Conservation (phyloP, 2,797 vertebrate genomes). For the Helicolenus hilgendorfi region DNA sequence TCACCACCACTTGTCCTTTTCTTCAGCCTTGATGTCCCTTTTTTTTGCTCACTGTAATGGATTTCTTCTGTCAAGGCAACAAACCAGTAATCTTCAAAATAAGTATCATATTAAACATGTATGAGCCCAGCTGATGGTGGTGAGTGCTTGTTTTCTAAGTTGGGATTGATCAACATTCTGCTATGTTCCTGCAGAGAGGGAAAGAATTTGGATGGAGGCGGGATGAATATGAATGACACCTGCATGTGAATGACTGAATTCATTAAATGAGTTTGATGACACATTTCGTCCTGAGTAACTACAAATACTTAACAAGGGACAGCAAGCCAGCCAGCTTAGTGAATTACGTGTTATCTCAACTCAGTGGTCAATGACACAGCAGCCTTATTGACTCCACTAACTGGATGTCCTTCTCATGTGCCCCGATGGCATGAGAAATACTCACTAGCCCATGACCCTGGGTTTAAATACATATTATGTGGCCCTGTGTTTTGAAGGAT, state of each 20-base stretch:
- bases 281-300: not conserved
- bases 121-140: not conserved
- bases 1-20: not conserved
- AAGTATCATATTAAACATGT: not conserved
- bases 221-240: not conserved
- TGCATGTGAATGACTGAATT: not conserved
- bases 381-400: slow-evolving; percentile 61
- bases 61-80: not conserved
- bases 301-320: not conserved
- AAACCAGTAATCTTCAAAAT: not conserved
- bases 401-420: slow-evolving; percentile 73
- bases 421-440: slow-evolving; percentile 70
- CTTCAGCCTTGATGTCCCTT: not conserved
- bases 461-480: slow-evolving; percentile 72
- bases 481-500: slow-evolving; percentile 42
- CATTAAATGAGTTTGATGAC: not conserved
- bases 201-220: not conserved
- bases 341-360: slow-evolving; percentile 63
- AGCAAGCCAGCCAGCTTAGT: slow-evolving; percentile 11
- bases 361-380: slow-evolving; percentile 66
- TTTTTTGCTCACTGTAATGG: not conserved
- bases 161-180: not conserved
- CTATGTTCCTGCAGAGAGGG: not conserved
- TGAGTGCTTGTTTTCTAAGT: not conserved
- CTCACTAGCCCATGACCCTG: slow-evolving; percentile 68